These are phyloP conservation scores for Engraulis encrasicolus DNA, from an alignment of 2,113 vertebrate genomes.

Conservation along the genomic window DNA sequence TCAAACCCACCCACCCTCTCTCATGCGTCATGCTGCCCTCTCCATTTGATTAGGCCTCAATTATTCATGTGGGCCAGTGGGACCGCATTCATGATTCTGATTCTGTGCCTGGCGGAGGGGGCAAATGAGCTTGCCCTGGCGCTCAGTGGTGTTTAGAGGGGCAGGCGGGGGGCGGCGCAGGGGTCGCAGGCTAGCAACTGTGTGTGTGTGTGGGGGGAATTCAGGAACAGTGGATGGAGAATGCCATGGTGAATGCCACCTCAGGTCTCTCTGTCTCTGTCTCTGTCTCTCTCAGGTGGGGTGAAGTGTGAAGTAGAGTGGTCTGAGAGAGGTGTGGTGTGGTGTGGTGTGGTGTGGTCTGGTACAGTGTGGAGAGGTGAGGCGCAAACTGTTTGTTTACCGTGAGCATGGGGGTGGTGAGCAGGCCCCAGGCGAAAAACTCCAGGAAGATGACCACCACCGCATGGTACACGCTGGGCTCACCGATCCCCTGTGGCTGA, in stretches of 20 bases:
- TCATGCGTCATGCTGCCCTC: conserved; percentile 33
- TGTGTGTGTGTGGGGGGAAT: too few species aligned
- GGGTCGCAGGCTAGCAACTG: background rate
- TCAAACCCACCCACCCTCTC: too few species aligned
- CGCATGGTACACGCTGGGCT: conserved; percentile 90
- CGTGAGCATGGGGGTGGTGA: conserved; percentile 87
- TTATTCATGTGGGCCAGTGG: conserved; percentile 59
- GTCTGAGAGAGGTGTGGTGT: background rate
- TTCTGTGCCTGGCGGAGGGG: conserved; percentile 34
- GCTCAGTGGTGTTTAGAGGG: too few species aligned
- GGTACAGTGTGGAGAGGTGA: background rate
- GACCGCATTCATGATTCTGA: conserved; percentile 38
- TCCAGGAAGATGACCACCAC: conserved; percentile 93
- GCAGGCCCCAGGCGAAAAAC: too few species aligned
- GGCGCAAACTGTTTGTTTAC: conserved; percentile 68
- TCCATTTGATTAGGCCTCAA: conserved; percentile 60
- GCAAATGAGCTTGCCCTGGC: background rate
- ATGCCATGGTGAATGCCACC: too few species aligned
- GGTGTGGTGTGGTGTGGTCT: too few species aligned
- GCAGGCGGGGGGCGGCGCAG: too few species aligned
- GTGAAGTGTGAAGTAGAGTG: too few species aligned
- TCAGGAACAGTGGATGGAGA: too few species aligned
- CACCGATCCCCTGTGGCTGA: conserved; percentile 89
- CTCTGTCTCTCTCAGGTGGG: too few species aligned
- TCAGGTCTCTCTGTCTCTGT: too few species aligned